These are phyloP conservation scores for Peromyscus nudipes DNA, from an alignment of 2,797 vertebrate genomes.

Conservation along the genomic window DNA sequence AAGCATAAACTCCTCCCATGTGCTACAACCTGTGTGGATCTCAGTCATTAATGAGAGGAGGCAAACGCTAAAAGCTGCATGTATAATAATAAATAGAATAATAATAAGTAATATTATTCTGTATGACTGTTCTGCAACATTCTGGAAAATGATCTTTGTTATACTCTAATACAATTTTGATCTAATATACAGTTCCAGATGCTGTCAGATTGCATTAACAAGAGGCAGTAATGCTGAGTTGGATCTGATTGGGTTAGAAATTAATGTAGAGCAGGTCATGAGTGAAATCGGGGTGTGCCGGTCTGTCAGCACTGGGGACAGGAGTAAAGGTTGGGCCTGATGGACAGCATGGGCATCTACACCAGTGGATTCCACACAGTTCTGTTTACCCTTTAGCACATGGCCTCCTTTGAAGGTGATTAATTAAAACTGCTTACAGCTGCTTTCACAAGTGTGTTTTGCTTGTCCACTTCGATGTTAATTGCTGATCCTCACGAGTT, in stretches of 20 bases:
- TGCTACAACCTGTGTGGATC: neutral
- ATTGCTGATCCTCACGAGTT: neutral
- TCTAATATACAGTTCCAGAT: neutral
- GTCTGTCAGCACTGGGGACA: neutral
- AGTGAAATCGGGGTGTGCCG: neutral
- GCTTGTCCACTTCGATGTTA: neutral
- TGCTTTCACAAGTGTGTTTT: neutral
- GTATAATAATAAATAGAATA: neutral
- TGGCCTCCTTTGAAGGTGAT: neutral
- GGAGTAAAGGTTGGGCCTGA: neutral
- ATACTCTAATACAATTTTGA: neutral
- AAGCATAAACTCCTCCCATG: neutral
- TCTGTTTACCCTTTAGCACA: neutral
- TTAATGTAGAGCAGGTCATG: neutral
- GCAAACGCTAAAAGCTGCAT: neutral
- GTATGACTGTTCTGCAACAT: neutral
- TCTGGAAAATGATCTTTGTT: constrained; percentile 11
- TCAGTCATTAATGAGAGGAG: constrained; percentile 44
- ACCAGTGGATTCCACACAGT: neutral
- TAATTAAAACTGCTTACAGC: constrained; percentile 16
- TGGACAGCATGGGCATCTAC: neutral
- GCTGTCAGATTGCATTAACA: neutral
- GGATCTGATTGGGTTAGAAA: neutral
- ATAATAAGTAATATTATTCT: neutral
- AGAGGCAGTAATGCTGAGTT: neutral